Conservation (phyloP, 2,888 invertebrate species). For the Lasiommata megera region DNA sequence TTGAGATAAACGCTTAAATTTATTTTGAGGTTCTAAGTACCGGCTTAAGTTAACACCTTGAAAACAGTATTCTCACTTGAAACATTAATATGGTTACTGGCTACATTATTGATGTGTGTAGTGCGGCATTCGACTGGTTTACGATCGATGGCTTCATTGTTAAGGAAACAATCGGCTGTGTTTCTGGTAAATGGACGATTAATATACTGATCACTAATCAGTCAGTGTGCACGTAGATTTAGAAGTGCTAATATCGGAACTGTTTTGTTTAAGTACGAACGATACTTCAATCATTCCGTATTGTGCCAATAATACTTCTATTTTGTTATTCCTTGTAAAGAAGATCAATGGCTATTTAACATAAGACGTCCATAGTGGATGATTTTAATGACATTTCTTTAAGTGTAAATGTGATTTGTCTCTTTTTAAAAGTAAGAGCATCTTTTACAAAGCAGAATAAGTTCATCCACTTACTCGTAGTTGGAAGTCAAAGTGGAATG, state of each 20-base stretch:
- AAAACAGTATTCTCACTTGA: conserved; percentile 62
- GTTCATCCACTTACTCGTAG: neutral
- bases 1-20: conserved; percentile 49
- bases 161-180: neutral
- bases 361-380: neutral
- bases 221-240: neutral
- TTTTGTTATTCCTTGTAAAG: conserved; percentile 36
- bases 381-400: neutral
- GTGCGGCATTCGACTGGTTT: conserved; percentile 38
- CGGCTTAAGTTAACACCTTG: conserved; percentile 57
- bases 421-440: neutral
- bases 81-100: conserved; percentile 43
- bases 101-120: conserved; percentile 49
- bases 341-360: conserved; percentile 11
- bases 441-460: neutral
- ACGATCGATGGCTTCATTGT: neutral
- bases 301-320: conserved; percentile 44
- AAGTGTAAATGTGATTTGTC: too few species aligned
- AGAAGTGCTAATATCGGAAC: conserved; percentile 43
- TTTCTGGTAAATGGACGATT: neutral
- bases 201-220: neutral
- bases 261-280: conserved; percentile 29
- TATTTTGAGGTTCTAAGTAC: conserved; percentile 60
- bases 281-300: conserved; percentile 63
- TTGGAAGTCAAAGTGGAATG: neutral